Percentiles rank a stretch among this genome's conserved stretches.
phyloP scores from a whole-genome alignment of 2,797 vertebrate species.

The Girardinus metallicus region DNA sequence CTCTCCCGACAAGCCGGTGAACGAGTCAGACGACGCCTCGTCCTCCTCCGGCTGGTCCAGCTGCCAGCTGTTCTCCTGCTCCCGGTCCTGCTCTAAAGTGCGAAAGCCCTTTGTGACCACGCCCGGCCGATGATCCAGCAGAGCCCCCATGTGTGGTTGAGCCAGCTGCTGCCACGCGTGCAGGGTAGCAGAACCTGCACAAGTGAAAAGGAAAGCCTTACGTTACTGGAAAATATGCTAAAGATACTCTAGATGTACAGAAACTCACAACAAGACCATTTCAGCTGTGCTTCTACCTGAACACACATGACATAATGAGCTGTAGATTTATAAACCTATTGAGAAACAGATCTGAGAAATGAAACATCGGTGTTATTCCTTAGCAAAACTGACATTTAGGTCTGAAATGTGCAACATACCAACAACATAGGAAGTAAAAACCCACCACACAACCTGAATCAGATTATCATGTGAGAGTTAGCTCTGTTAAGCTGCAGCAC shows the following conservation, averaged over 20 bases:
- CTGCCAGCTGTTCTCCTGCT: conserved; percentile 70
- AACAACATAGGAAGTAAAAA: not conserved
- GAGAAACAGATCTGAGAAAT: not conserved
- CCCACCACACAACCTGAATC: not conserved
- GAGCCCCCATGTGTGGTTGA: conserved; percentile 94
- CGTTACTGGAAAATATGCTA: conserved; percentile 2
- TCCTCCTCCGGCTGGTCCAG: conserved; percentile 95
- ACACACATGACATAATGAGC: not conserved
- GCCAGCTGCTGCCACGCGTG: conserved; percentile 99
- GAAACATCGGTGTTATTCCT: not conserved
- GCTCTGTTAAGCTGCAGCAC: not conserved
- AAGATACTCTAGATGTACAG: not conserved
- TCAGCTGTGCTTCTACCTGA: not conserved
- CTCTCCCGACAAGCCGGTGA: conserved; percentile 66
- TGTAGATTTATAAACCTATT: not conserved
- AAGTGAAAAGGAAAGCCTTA: conserved; percentile 11
- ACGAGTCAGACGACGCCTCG: conserved; percentile 86
- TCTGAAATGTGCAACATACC: not conserved
- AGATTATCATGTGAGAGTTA: not conserved
- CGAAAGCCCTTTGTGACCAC: conserved; percentile 98
- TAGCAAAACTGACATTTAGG: not conserved
- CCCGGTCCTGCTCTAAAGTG: conserved; percentile 76
- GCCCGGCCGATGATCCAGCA: conserved; percentile 93
- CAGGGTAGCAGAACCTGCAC: conserved; percentile 95
- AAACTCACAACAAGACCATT: not conserved